Conservation (phyloP, 2,113 vertebrate species). For the Podocnemis expansa region DNA sequence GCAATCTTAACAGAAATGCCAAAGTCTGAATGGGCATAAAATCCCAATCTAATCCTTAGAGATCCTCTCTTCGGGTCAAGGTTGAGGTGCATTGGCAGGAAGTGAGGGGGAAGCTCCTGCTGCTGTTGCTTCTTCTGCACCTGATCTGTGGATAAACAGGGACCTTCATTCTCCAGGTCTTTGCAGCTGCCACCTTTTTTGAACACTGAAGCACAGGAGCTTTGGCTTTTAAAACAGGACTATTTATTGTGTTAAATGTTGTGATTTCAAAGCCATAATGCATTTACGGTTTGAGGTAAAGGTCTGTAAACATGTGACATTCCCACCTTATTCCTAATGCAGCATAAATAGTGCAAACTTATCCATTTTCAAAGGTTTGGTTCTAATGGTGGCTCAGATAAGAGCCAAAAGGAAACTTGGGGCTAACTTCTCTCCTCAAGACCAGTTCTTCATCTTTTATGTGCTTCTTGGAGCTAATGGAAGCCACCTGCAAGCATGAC, state of each 20-base stretch:
- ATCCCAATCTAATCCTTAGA: conserved; percentile 48
- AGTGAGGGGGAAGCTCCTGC: conserved; percentile 60
- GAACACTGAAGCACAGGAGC: not conserved
- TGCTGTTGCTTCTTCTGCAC: conserved; percentile 24
- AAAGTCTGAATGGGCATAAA: conserved; percentile 63
- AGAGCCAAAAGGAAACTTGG: not conserved
- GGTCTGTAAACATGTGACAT: not conserved
- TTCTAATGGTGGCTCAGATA: not conserved
- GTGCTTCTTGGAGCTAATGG: too few species aligned
- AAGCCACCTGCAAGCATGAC: not conserved
- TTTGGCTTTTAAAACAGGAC: conserved; percentile 41
- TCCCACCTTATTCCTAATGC: conserved; percentile 16
- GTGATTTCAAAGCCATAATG: not conserved
- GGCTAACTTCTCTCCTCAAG: not conserved
- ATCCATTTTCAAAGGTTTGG: not conserved
- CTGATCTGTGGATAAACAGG: not conserved
- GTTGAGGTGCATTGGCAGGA: conserved; percentile 72
- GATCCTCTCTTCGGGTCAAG: conserved; percentile 70
- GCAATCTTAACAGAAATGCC: conserved; percentile 72
- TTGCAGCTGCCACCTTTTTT: conserved; percentile 60
- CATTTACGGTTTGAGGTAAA: not conserved
- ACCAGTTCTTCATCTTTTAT: not conserved
- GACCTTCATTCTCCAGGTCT: conserved; percentile 62
- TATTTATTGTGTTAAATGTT: conserved; percentile 25
- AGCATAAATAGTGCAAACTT: not conserved